Base-by-base conservation (phyloP, 2,797 vertebrate genomes). In the Ambastaia sidthimunki region DNA sequence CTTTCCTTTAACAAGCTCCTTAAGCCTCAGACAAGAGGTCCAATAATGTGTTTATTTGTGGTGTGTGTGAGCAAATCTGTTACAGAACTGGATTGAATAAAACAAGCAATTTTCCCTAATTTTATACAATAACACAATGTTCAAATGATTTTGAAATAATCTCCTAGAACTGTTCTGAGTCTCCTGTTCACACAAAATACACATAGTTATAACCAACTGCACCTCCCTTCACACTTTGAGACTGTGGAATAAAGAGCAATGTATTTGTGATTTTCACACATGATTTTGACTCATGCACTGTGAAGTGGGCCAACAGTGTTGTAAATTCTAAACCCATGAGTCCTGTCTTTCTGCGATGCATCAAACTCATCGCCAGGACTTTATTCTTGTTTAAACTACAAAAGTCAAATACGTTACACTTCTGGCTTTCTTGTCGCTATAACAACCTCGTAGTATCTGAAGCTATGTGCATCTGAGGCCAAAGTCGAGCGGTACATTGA, bases 1-100 rank as follows among this genome's bases (percentile, higher is more conserved):
- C 80, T 80, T 80, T 71, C 6, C 69, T 83, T 82, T 76, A 74
- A 76, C 70, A 81, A 82, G 73, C 63, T 65, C 74, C 23, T 81
- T 75, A 83, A 79, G 67, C 77, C 31, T 71, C 44, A 76, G 47
- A 68, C 62, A 78, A 79, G 69, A 31, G 7, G 19, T 54, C 57
- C 68, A 71, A 60, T 47, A 7, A 28, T 12, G 25, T 59, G 52
- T 50, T 19, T 28, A 19, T 67, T 28, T 50, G 48, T 57, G 28
- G 19, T 31, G 3, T 34, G 12, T 71, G 21, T 31, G 25, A 73
- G 65, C 75, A 80, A 83, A 72, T 83, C 76, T 87, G 77, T 78
- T 72, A 37, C 52, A 19, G 31, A 74, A 52, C 28, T 37, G n/a
- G 59, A 74, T 62, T 65, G 19, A 76, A 67, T 44, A n/a, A 67